A percentile compares a stretch with the other conserved stretches of the same genome.
Conservation (phyloP, 2,113 vertebrate genomes). For the Pygoscelis adeliae region DNA sequence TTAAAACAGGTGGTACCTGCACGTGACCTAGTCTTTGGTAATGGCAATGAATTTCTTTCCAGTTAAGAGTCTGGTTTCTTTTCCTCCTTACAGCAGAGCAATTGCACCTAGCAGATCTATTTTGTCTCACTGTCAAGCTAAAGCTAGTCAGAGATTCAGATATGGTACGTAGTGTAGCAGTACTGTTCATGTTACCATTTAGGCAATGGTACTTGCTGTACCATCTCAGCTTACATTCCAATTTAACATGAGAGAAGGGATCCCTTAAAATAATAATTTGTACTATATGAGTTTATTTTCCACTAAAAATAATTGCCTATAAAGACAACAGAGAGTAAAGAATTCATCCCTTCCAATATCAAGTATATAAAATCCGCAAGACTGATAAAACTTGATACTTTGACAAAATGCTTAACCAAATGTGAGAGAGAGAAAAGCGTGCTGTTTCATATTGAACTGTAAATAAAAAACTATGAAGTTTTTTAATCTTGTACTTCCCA, state of each 20-base stretch:
- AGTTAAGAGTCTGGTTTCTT: background rate
- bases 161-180: accelerated
- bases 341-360: background rate
- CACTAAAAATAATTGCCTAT: background rate
- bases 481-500: background rate
- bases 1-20: background rate
- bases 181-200: background rate
- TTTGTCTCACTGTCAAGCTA: background rate
- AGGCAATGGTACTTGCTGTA: background rate
- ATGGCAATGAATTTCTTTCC: background rate
- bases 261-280: background rate
- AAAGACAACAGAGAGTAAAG: background rate
- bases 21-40: background rate
- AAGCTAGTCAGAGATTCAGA: background rate
- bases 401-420: background rate
- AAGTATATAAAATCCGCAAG: background rate
- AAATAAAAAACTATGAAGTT: background rate
- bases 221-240: background rate
- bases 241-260: background rate
- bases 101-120: background rate
- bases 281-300: background rate
- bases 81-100: background rate
- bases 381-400: background rate
- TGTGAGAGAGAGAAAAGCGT: background rate
- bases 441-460: background rate